Conservation (phyloP, 2,797 vertebrate species). For the Paramormyrops hopkinsi region DNA sequence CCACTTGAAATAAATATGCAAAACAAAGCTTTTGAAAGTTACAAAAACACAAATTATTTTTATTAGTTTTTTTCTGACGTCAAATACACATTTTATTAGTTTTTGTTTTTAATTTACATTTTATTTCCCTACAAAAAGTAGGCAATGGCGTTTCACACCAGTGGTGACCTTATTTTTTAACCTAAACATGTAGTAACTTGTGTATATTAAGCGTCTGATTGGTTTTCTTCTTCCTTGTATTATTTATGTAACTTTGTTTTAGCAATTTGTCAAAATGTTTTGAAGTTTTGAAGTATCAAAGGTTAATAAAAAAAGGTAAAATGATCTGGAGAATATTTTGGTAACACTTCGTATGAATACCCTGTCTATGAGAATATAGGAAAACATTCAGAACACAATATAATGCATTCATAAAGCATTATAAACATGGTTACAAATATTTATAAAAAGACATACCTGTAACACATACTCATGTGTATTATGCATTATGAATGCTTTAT, state of each 20-base stretch:
- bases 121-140: neutral
- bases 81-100: neutral
- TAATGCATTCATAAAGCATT: neutral
- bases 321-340: conserved; percentile 19
- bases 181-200: neutral
- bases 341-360: neutral
- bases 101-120: conserved; percentile 5
- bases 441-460: neutral
- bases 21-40: conserved; percentile 15
- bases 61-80: conserved; percentile 7
- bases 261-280: conserved; percentile 30
- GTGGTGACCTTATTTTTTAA: conserved; percentile 4
- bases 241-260: conserved; percentile 16
- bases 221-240: conserved; percentile 10
- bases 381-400: neutral
- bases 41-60: conserved; percentile 13
- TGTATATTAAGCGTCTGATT: conserved; percentile 10
- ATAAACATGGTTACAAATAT: neutral
- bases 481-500: neutral
- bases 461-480: neutral
- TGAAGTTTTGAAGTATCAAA: conserved; percentile 31
- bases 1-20: conserved; percentile 18
- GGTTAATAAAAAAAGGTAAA: conserved; percentile 24
- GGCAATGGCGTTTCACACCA: neutral
- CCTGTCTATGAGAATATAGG: neutral